Percentiles rank a stretch among this genome's conserved stretches.
phyloP scores from a whole-genome alignment of 2,888 invertebrate species.

The Lepeophtheirus nordmannii region DNA sequence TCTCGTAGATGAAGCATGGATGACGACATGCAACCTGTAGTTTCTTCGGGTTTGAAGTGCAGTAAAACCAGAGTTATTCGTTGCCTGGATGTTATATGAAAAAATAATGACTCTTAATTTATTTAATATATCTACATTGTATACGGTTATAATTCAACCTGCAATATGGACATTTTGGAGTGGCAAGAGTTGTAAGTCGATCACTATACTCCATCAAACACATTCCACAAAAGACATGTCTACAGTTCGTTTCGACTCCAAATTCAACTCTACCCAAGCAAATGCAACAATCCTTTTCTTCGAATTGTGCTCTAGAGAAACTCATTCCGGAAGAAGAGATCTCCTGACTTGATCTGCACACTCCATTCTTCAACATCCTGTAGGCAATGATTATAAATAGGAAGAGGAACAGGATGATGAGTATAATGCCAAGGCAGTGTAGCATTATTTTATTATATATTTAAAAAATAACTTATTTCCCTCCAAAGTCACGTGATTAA shows the following conservation, averaged over 20 bases:
- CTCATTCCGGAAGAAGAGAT: no score
- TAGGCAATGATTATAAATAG: no score
- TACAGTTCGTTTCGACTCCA: background rate
- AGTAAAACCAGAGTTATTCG: background rate
- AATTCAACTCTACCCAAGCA: background rate
- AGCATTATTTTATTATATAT: no score
- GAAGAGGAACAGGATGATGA: no score
- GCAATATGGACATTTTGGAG: conserved; percentile 2
- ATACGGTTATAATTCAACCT: background rate
- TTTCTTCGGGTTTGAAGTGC: background rate
- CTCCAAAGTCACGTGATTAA: no score
- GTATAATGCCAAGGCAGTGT: no score
- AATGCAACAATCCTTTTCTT: background rate
- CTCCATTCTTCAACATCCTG: no score
- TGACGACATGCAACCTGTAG: background rate
- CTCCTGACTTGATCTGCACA: no score
- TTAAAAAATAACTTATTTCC: no score
- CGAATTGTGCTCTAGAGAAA: no score
- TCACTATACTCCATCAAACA: conserved; percentile 1
- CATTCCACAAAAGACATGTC: background rate
- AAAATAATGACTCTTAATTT: no score
- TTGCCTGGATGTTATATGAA: background rate
- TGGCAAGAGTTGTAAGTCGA: background rate
- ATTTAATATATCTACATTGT: no score
- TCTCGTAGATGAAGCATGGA: background rate